Base-by-base conservation (phyloP, 2,113 vertebrate species). In the Uria aalge region DNA sequence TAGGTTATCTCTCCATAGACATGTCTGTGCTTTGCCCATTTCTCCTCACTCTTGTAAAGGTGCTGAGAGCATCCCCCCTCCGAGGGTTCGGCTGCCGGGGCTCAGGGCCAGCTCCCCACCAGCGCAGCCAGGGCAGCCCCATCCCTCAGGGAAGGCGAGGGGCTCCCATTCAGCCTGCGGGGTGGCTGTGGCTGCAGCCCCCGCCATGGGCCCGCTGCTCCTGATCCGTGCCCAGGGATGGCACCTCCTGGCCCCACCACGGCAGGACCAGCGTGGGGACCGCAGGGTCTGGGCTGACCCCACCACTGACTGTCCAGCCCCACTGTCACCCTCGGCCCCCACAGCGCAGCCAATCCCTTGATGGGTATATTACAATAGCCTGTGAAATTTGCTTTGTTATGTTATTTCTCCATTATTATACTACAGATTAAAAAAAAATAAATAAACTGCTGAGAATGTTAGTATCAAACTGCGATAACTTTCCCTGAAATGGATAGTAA, bases 1-100 rank as follows among this genome's bases (percentile, higher is more conserved):
- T 20, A 6, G 0, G 0, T 75, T 59, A 8, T 8, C 3, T 0
- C 19, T 76, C 57, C 20, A 11, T 3, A 48, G 36, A 20, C 0
- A 0, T 3, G 8, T 12, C 36, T 47, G 4, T 27, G 15, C 4
- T 27, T 47, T 73, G 30, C 10, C 41, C 36, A 2, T 56, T 60
- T 81, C 20, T 76, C n/a, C 43, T 40, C 22, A 11, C 11, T 76
- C 8, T 10, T 62, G 20, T 40, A 38, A 50, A 93, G 15, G 21
- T 52, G 18, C 24, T 66, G 78, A 66, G 19, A 56, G 13, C 36
- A 56, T 47, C 36, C 27, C 19, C 2, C 1, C 16, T 41, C 24
- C 21, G 1, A 0, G 14, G 3, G 6, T 56, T 36, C 8, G 19
- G 12, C 30, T 71, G 34, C 18, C 12, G 10, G 36, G 45, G 30